phyloP scores from a whole-genome alignment of 2,797 vertebrate genomes.

The Scarus forsteni region DNA sequence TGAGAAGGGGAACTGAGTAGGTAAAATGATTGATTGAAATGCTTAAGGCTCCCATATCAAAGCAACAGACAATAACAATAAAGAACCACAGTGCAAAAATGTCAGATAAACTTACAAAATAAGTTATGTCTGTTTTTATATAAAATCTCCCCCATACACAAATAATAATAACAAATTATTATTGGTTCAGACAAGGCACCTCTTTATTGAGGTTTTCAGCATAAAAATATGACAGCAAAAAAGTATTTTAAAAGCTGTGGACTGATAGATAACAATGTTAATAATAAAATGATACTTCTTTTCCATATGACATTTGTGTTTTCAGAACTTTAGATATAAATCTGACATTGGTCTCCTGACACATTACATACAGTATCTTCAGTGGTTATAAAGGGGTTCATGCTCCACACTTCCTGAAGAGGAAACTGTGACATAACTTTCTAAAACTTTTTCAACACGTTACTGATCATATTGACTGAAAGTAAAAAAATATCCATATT shows the following conservation, averaged over 20 bases:
- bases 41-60: too few species aligned
- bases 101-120: slow-evolving; percentile 2
- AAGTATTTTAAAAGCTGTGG: neutral
- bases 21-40: too few species aligned
- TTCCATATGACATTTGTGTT: slow-evolving; percentile 11
- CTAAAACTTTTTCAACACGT: too few species aligned
- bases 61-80: neutral
- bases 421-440: neutral
- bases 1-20: too few species aligned
- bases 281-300: neutral
- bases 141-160: neutral
- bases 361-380: neutral
- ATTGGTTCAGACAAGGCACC: slow-evolving; percentile 28
- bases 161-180: slow-evolving; percentile 2
- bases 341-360: neutral
- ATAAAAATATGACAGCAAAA: neutral
- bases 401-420: neutral
- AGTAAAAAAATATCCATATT: neutral
- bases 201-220: neutral
- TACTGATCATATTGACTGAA: too few species aligned
- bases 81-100: slow-evolving; percentile 18
- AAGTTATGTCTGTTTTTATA: neutral
- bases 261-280: neutral
- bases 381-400: neutral
- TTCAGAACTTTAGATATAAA: neutral